Conservation (phyloP, 2,113 vertebrate genomes). For the Agelaius tricolor region DNA sequence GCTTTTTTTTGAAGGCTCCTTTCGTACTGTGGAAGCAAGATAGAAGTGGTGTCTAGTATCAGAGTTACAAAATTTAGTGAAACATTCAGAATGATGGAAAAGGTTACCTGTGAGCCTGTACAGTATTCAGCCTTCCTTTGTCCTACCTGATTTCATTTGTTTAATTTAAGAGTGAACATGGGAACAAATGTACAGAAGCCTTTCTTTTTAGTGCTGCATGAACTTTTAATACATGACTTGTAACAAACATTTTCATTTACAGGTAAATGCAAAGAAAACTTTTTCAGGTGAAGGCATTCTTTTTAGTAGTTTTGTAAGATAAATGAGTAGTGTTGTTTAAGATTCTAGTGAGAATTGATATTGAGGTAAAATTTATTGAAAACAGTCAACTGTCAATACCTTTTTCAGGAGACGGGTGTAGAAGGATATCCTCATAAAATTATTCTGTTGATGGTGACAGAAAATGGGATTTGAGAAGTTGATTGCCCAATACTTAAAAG, state of each 20-base stretch:
- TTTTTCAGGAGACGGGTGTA: neutral
- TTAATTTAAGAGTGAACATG: slow-evolving; percentile 71
- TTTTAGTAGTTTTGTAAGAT: slow-evolving; percentile 74
- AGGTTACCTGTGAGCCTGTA: slow-evolving; percentile 68
- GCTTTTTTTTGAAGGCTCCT: slow-evolving; percentile 32
- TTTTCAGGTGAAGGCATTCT: slow-evolving; percentile 60
- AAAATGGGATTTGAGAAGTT: neutral
- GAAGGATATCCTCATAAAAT: neutral
- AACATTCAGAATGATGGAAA: slow-evolving; percentile 38
- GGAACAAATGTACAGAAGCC: slow-evolving; percentile 79
- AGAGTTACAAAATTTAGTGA: slow-evolving; percentile 65
- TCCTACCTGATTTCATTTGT: slow-evolving; percentile 71
- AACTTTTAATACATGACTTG: slow-evolving; percentile 77
- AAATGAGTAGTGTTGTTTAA: slow-evolving; percentile 64
- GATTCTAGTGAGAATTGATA: slow-evolving; percentile 69
- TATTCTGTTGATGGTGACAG: neutral
- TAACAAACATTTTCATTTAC: slow-evolving; percentile 75
- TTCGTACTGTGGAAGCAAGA: slow-evolving; percentile 57
- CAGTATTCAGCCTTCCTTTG: slow-evolving; percentile 71
- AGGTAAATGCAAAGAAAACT: slow-evolving; percentile 70
- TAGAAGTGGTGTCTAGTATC: slow-evolving; percentile 65
- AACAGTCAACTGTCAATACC: slow-evolving; percentile 41
- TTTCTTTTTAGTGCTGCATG: slow-evolving; percentile 66
- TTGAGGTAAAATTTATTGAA: slow-evolving; percentile 71
- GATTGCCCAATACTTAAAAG: neutral